Percentiles rank a stretch among this genome's conserved stretches.
phyloP scores from a whole-genome alignment of 1,140 invertebrate species.

The Drosophila nigromelanica region DNA sequence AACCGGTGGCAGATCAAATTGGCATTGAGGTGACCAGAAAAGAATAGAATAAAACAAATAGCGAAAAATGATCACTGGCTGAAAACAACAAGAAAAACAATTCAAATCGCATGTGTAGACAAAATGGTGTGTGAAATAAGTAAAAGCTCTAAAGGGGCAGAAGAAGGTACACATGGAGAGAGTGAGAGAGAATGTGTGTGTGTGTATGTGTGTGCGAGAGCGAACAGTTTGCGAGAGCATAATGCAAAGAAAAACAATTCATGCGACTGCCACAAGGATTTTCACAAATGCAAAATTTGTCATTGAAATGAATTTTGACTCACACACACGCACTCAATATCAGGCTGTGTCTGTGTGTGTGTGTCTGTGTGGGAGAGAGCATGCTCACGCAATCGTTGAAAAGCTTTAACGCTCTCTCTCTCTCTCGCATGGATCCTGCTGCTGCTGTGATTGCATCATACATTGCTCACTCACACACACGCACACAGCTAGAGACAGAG shows the following conservation, averaged over 20 bases:
- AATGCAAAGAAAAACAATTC: conserved; percentile 25
- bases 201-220: no score
- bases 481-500: conserved; percentile 4
- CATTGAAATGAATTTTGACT: conserved; percentile 72
- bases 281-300: conserved; percentile 57
- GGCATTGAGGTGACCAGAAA: conserved; percentile 76
- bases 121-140: conserved; percentile 64
- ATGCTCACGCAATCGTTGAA: conserved; percentile 54
- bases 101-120: conserved; percentile 27
- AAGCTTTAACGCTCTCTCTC: conserved; percentile 41
- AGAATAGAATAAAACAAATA: conserved; percentile 68
- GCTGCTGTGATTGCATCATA: conserved; percentile 71
- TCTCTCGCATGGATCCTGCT: conserved; percentile 50
- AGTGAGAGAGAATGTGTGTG: background rate
- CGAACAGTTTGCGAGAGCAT: conserved; percentile 20
- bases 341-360: background rate
- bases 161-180: background rate
- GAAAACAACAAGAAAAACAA: conserved; percentile 41
- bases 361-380: conserved; percentile 24
- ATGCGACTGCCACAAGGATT: conserved; percentile 33
- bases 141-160: conserved; percentile 48
- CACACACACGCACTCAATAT: conserved; percentile 27
- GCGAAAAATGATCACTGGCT: conserved; percentile 72
- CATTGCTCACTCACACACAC: conserved; percentile 48
- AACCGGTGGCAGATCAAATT: conserved; percentile 70